Base-by-base conservation (phyloP, 1,140 invertebrate species). In the Formica selysi region DNA sequence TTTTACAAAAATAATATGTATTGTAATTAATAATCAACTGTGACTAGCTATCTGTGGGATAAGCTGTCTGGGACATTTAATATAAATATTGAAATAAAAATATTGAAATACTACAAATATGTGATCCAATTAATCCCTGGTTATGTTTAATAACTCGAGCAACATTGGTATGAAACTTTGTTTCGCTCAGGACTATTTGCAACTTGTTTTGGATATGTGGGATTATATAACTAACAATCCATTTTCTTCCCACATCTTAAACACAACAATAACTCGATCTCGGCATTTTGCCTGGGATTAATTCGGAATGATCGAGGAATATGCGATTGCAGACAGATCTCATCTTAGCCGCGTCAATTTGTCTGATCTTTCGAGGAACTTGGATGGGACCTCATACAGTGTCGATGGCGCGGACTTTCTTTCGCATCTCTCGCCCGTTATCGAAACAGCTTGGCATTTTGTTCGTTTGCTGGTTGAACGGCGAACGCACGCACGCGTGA, bases 271-370 rank as follows among this genome's bases (percentile, higher is more conserved):
- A 11, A 38, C 29, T 38, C 57, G 70, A 73, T 19, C 61, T 79
- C 32, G 26, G 78, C 29, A 71, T 85, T 89, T 81, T 41, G 87
- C 61, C 76, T 54, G 73, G 65, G 51, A 89, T 84, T 57, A 84
- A 79, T 67, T 73, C 59, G 54, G 22, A 16, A 38, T 61, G 54
- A 11, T 59, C 44, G 26, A 86, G 19, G 76, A 76, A 86, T 29
- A 62, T 36, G 67, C 76, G 61, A 57, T 62, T 79, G 54, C 29
- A 41, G 57, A 67, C 44, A 51, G 32, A 64, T 48, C 67, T 16
- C 51, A 54, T 86, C 86, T 41, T 62, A 32, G 26, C n/a, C 48
- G 76, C 48, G 22, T 54, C 36, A 26, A 13, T 51, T 76, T 64
- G 38, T 32, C 44, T 16, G 81, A 65, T 76, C 26, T 26, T 38